These are phyloP conservation scores for Drosophila ficusphila DNA, from an alignment of 1,140 invertebrate species.

Conservation along the genomic window DNA sequence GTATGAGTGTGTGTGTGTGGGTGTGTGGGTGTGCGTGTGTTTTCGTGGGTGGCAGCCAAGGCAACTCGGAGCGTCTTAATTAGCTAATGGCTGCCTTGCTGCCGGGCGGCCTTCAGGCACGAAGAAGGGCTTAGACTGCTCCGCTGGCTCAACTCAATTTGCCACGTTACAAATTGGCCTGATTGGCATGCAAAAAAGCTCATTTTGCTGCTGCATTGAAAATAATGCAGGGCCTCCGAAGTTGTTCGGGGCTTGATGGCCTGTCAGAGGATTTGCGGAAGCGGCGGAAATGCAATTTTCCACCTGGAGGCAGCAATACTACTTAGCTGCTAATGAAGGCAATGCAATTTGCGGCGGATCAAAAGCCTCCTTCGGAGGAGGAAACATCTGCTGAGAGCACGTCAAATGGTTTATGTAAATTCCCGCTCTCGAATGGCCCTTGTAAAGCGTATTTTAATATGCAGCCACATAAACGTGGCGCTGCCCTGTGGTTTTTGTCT, in stretches of 20 bases:
- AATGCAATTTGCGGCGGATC: constrained; percentile 20
- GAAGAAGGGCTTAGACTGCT: constrained; percentile 44
- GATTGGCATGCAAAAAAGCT: constrained; percentile 58
- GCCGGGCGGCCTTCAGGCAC: constrained; percentile 35
- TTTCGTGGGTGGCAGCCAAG: constrained; percentile 16
- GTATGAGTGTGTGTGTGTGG: constrained; percentile 11
- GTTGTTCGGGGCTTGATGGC: constrained; percentile 13
- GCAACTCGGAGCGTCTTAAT: constrained; percentile 55
- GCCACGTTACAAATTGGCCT: constrained; percentile 53
- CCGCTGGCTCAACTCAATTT: constrained; percentile 55
- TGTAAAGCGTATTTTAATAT: constrained; percentile 66
- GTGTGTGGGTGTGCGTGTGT: constrained; percentile 5
- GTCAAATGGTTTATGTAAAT: constrained; percentile 77
- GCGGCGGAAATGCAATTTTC: constrained; percentile 33
- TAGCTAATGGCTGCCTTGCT: constrained; percentile 65
- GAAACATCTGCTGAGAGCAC: constrained; percentile 49
- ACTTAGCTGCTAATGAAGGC: constrained; percentile 9
- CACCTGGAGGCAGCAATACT: not conserved
- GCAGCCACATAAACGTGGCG: constrained; percentile 68
- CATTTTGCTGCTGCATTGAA: constrained; percentile 20
- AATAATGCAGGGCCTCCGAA: constrained; percentile 14
- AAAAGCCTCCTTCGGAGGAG: not conserved
- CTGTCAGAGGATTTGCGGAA: constrained; percentile 2
- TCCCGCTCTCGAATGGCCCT: constrained; percentile 53
- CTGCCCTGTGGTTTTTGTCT: constrained; percentile 46